A percentile compares a stretch with the other conserved stretches of the same genome.
Conservation (phyloP, 1,140 invertebrate species). For the Psilanteris sp. region DNA sequence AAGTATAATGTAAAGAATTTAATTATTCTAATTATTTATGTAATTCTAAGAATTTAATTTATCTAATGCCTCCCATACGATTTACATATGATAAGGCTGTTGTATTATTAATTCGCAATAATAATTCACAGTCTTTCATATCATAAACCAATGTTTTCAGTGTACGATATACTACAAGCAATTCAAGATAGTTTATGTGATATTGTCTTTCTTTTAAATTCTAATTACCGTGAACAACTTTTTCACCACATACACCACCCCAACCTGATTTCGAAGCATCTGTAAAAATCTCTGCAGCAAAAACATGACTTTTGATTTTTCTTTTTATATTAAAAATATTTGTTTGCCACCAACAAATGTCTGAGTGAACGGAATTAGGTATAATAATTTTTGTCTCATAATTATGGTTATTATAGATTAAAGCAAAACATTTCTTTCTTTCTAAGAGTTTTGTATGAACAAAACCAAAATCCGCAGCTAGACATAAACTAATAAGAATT, state of each 20-base stretch:
- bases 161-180: slow-evolving; percentile 19
- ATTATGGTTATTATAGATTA: slow-evolving; percentile 42
- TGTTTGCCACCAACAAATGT: slow-evolving; percentile 40
- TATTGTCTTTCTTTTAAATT: slow-evolving; percentile 14
- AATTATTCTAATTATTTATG: too few relatives aligned
- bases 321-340: slow-evolving; percentile 15
- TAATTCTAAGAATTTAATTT: too few relatives aligned
- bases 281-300: slow-evolving; percentile 37
- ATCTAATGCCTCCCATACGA: slow-evolving; percentile 62
- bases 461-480: slow-evolving; percentile 34
- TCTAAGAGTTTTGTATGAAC: slow-evolving; percentile 32
- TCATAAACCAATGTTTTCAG: neutral
- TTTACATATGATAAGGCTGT: slow-evolving; percentile 62
- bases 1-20: too few relatives aligned
- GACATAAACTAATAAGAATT: slow-evolving; percentile 32
- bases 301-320: slow-evolving; percentile 19
- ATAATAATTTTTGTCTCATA: slow-evolving; percentile 38
- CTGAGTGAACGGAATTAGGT: neutral
- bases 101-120: slow-evolving; percentile 56
- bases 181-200: slow-evolving; percentile 38
- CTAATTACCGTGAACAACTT: slow-evolving; percentile 23
- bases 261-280: slow-evolving; percentile 31
- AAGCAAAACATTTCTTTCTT: slow-evolving; percentile 32
- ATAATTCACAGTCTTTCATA: slow-evolving; percentile 16
- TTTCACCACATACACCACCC: slow-evolving; percentile 27